Base-by-base conservation (phyloP, 2,113 vertebrate genomes). In the Galemys pyrenaicus region DNA sequence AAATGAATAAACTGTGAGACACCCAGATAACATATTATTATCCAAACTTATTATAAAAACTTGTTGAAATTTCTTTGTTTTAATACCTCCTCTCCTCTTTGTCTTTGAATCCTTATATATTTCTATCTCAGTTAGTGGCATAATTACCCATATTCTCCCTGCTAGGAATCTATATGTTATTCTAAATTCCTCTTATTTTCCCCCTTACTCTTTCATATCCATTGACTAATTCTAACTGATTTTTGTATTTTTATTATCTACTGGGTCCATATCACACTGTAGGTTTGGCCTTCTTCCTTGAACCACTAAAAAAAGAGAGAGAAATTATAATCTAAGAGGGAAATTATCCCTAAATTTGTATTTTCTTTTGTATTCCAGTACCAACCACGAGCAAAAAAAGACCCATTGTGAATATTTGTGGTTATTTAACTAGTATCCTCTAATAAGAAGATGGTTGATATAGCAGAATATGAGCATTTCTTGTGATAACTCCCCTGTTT, bases 121-220 rank as follows among this genome's bases (percentile, higher is more conserved):
- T 92, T 90, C 39, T 13, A 35, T 77, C 32, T 81, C 44, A 71
- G 35, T 46, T 65, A 65, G 35, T 78, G 15, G 44, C 22, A 80
- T 85, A 65, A 87, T 88, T 89, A 56, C 16, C 11, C 60, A 86
- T 39, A 15, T 89, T 78, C 58, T 86, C 49, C 32, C 81, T 51
- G 4, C 68, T 64, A 83, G 70, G 90, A 93, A 87, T 78, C 74
- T 67, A 35, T 70, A 70, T 56, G 3, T 64, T 46, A 93, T 30
- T 95, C 49, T 65, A 85, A 89, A 67, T 85, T 89, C 65, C 22
- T 62, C 39, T 44, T 44, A 6, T 79, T 94, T 75, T 56, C 41
- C 56, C 56, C 56, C 28, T 41, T 75, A 73, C 10, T 56, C 10
- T 58, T 44, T 24, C 15, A 49, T 9, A 83, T 87, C 39, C 56